Conservation (phyloP, 2,888 invertebrate genomes). For the Acronicta alni region DNA sequence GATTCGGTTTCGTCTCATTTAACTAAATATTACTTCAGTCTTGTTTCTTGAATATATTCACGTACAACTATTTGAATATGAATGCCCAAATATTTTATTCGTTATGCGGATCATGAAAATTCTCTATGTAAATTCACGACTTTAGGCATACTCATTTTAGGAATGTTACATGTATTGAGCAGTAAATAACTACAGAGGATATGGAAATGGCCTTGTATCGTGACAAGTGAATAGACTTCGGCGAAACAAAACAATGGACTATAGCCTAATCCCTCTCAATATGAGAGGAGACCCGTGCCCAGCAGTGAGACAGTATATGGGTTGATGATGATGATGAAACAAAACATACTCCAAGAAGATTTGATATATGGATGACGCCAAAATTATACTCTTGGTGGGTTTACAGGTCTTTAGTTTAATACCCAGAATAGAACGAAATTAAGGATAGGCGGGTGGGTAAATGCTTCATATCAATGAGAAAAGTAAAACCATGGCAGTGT, state of each 20-base stretch:
- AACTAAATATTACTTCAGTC: slow-evolving; percentile 10
- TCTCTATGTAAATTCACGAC: slow-evolving; percentile 2
- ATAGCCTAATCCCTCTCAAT: too few species aligned
- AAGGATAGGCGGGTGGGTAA: too few species aligned
- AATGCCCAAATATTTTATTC: not conserved
- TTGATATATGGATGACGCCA: too few species aligned
- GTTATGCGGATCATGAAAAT: slow-evolving; percentile 13
- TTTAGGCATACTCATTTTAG: slow-evolving; percentile 2
- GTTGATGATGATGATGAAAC: too few species aligned
- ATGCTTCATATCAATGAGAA: too few species aligned
- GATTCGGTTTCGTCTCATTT: slow-evolving; percentile 8
- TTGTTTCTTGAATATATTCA: not conserved
- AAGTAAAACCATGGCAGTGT: too few species aligned
- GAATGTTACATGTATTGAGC: slow-evolving; percentile 18
- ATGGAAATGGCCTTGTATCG: slow-evolving; percentile 30
- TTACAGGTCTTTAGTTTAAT: too few species aligned
- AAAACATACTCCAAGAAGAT: too few species aligned
- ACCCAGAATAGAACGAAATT: too few species aligned
- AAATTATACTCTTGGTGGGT: too few species aligned
- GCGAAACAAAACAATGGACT: slow-evolving; percentile 28
- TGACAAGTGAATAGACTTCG: slow-evolving; percentile 33
- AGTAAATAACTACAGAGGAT: slow-evolving; percentile 20
- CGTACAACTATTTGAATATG: not conserved
- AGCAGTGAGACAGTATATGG: too few species aligned
- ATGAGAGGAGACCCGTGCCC: too few species aligned